phyloP scores from a whole-genome alignment of 1,140 invertebrate genomes.

The Chrysopa pallens region DNA sequence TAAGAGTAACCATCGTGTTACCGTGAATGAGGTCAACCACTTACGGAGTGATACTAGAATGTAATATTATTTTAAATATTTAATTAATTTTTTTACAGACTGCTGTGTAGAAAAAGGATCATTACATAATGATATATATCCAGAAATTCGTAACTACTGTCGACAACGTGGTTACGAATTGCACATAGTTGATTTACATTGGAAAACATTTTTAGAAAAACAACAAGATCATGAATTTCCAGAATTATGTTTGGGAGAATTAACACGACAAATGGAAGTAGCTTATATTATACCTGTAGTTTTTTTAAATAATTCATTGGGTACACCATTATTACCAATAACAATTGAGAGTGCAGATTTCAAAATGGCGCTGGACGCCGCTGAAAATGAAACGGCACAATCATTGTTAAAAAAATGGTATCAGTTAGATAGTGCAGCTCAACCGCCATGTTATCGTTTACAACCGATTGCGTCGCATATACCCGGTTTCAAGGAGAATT shows the following conservation, averaged over 20 bases:
- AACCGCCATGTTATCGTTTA: constrained; percentile 61
- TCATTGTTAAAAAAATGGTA: constrained; percentile 43
- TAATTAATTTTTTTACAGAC: constrained; percentile 23
- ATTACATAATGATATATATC: constrained; percentile 43
- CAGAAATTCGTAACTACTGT: constrained; percentile 35
- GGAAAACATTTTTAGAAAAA: constrained; percentile 44
- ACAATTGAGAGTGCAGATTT: constrained; percentile 61
- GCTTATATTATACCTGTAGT: constrained; percentile 55
- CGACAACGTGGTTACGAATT: constrained; percentile 42
- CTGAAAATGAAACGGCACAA: constrained; percentile 30
- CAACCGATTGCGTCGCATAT: constrained; percentile 35
- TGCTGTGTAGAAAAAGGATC: constrained; percentile 45
- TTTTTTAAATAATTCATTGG: constrained; percentile 54
- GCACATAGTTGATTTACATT: constrained; percentile 49
- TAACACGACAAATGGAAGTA: constrained; percentile 47
- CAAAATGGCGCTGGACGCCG: constrained; percentile 45
- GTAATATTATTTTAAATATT: no score
- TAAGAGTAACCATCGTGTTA: no score
- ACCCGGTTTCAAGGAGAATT: constrained; percentile 27
- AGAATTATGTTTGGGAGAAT: constrained; percentile 52
- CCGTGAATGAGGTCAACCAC: no score
- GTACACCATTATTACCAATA: constrained; percentile 53
- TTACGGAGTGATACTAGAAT: no score
- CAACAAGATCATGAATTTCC: constrained; percentile 52
- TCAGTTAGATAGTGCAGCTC: constrained; percentile 25